Evolutionary conservation across 2,888 invertebrate species (phyloP), one percentile per base, ranked within the genome.

Genomic region (Dascillus cervinus): DNA sequence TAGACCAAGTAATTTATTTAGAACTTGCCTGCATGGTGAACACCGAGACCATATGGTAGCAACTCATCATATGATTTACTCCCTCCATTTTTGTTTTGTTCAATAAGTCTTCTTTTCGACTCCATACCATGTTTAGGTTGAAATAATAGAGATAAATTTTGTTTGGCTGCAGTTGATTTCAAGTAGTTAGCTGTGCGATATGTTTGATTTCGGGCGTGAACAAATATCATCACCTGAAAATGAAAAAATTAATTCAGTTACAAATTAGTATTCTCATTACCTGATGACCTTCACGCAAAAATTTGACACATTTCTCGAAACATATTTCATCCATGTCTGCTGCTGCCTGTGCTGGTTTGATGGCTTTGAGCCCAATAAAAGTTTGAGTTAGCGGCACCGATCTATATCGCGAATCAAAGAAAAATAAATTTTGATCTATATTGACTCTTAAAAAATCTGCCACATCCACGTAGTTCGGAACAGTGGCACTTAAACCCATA

Each of bases 381-480:
- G 85, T 85, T 49, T 90, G 89, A 26, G 85, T 83, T 4, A 97
- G 66, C 0, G 97, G 97, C 1, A 99, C 97, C 0, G 98, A 97
- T 2, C 98, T 76, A 60, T 92, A 95, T 3, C 94, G 77, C 1
- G 85, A 81, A 64, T 92, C 92, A 60, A 97, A 97, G 66, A 83
- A 96, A 65, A 94, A 97, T 2, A 97, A 67, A 0, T 96, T 96
- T 17, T 79, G 79, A 58, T 83, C 77, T 0, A 90, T 88, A 66
- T 96, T 96, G 0, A 99, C 98, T 9, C 89, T 72, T 6, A 99
- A 70, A 62, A 99, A 99, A 45, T 76, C 72, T 2, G 97, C 94
- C 13, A 98, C 96, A 66, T 99, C 97, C 3, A 90, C 64, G 61
- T 98, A 99, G 64, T 98, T 98, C 1, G 98, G 98, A 40, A 99